These are phyloP conservation scores for Amblyornis subalaris DNA, from an alignment of 2,113 vertebrate species.

Conservation along the genomic window DNA sequence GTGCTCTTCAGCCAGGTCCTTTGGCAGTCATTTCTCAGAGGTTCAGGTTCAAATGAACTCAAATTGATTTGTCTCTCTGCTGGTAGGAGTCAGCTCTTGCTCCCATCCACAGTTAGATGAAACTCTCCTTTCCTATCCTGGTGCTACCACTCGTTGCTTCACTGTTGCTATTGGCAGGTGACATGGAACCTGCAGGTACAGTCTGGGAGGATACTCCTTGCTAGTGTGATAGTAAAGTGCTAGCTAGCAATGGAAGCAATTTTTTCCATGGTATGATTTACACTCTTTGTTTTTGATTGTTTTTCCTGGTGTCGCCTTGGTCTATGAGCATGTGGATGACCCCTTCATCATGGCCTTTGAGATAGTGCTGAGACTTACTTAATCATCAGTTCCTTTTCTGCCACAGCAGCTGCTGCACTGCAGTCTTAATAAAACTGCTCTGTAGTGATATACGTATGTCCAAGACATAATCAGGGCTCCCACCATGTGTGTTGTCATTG, in stretches of 20 bases:
- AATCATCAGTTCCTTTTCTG: not conserved
- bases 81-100: not conserved
- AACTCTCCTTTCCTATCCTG: not conserved
- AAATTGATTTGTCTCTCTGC: not conserved
- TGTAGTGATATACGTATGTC: not conserved
- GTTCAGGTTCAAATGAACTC: not conserved
- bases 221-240: not conserved
- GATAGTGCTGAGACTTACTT: not conserved
- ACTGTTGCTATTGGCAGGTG: not conserved
- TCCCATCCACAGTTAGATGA: not conserved
- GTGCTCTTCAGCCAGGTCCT: not conserved
- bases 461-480: not conserved
- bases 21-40: not conserved
- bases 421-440: not conserved
- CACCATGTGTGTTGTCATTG: not conserved
- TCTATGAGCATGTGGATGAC: not conserved
- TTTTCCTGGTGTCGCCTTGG: not conserved
- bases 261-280: not conserved
- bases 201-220: not conserved
- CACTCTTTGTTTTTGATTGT: accelerated
- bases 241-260: not conserved
- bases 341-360: not conserved
- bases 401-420: not conserved
- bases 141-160: not conserved
- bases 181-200: not conserved